These are phyloP conservation scores for Sesamia inferens DNA, from an alignment of 2,888 invertebrate genomes.

Conservation along the genomic window DNA sequence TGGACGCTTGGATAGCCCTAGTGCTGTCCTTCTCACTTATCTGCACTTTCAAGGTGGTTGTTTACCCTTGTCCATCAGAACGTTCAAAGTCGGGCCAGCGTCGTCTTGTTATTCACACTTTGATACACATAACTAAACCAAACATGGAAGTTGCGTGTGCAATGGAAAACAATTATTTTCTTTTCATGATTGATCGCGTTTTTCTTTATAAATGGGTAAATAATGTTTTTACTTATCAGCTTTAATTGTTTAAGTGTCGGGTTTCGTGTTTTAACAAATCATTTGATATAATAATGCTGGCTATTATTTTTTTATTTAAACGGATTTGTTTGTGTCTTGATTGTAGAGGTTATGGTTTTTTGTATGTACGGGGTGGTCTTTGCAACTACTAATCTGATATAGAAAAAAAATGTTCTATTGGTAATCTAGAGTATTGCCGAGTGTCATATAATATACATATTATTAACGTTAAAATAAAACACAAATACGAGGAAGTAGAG, in stretches of 20 bases:
- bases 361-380: neutral
- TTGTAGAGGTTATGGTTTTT: neutral
- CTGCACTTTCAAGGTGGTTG: constrained; percentile 62
- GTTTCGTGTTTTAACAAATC: constrained; percentile 4
- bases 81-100: constrained; percentile 39
- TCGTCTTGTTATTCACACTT: constrained; percentile 43
- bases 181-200: constrained; percentile 30
- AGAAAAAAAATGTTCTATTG: neutral
- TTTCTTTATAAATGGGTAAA: constrained; percentile 2
- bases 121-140: constrained; percentile 26
- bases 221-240: constrained; percentile 11
- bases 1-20: constrained; percentile 46
- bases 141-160: constrained; percentile 46
- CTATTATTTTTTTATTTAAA: neutral
- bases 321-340: neutral
- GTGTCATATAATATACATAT: neutral
- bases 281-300: neutral
- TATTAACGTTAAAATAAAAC: neutral
- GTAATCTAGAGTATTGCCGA: neutral
- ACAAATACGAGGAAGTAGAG: neutral
- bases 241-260: constrained; percentile 6
- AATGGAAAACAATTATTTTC: constrained; percentile 24
- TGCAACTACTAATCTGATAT: neutral
- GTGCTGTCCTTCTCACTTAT: constrained; percentile 58
- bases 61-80: constrained; percentile 47